A percentile compares a stretch with the other conserved stretches of the same genome.
phyloP scores from a whole-genome alignment of 2,113 vertebrate species.

The Ramphastos sulfuratus region DNA sequence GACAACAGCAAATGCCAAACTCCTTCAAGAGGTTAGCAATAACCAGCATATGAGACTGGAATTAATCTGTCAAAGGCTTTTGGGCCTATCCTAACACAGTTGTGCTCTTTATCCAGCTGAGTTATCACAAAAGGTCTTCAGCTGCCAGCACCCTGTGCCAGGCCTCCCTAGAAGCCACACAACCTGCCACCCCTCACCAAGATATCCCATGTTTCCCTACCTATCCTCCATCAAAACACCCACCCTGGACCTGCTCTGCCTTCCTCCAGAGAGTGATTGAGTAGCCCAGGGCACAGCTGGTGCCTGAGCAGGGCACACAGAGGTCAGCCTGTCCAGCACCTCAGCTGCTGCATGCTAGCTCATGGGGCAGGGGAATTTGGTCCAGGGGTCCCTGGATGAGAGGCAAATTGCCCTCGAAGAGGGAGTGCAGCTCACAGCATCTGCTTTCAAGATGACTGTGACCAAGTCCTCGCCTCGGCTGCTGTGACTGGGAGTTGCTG shows the following conservation, averaged over 20 bases:
- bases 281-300: neutral
- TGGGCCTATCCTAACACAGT: neutral
- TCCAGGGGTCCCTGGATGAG: neutral
- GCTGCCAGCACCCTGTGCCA: neutral
- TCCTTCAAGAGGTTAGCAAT: neutral
- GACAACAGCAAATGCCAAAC: neutral
- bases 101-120: constrained; percentile 17
- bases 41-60: neutral
- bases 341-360: fast-evolving
- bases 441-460: neutral
- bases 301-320: neutral
- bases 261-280: neutral
- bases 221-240: neutral
- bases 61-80: neutral
- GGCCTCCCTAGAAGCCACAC: neutral
- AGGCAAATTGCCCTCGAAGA: neutral
- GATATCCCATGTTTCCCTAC: neutral
- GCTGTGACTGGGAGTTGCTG: neutral
- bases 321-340: neutral
- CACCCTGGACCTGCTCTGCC: neutral
- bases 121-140: neutral
- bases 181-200: neutral
- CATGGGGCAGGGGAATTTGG: neutral
- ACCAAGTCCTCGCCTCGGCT: neutral
- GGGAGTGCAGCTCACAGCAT: neutral